Conservation (phyloP, 2,113 vertebrate genomes). For the Chauna torquata region DNA sequence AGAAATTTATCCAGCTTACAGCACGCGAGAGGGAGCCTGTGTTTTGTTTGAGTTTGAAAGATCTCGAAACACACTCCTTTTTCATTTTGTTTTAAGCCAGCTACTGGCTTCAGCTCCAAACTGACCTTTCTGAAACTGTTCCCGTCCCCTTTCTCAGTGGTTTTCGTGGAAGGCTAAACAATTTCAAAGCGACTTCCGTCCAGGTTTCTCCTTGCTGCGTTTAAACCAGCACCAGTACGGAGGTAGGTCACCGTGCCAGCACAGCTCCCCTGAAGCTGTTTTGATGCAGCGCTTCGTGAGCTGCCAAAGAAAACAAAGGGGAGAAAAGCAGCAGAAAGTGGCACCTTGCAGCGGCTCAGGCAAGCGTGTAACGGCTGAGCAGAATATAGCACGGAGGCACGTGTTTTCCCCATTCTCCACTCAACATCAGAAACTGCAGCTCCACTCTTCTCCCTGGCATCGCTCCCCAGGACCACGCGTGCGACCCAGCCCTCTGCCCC, state of each 20-base stretch:
- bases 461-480: background rate
- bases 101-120: background rate
- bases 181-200: background rate
- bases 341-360: constrained; percentile 64
- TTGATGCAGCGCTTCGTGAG: constrained; percentile 28
- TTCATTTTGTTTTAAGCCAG: constrained; percentile 80
- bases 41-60: constrained; percentile 84
- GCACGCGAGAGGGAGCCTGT: constrained; percentile 85
- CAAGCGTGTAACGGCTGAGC: constrained; percentile 48
- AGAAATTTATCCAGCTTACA: constrained; percentile 93
- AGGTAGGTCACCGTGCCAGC: constrained; percentile 42
- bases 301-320: constrained; percentile 68
- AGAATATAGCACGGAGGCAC: constrained; percentile 1
- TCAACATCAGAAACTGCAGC: constrained; percentile 37
- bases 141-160: background rate
- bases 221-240: constrained; percentile 21
- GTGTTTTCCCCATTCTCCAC: constrained; percentile 43
- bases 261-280: constrained; percentile 38
- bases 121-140: background rate
- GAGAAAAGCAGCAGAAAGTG: constrained; percentile 47
- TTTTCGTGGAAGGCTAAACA: background rate
- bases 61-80: constrained; percentile 84
- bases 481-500: background rate
- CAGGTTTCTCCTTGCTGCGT: constrained; percentile 31
- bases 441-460: constrained; percentile 56